Conservation (phyloP, 2,797 vertebrate genomes). For the Dermochelys coriacea region DNA sequence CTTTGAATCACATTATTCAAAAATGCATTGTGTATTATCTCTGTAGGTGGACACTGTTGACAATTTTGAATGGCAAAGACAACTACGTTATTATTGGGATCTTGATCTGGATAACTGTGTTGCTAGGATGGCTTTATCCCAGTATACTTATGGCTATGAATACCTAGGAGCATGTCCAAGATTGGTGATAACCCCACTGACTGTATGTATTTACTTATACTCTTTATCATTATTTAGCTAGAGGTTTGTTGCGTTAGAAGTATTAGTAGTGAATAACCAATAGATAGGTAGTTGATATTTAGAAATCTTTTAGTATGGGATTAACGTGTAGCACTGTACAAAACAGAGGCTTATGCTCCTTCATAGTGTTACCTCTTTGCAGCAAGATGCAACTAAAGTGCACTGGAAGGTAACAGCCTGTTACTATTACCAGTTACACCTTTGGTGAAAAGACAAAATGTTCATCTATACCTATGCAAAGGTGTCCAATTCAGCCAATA, state of each 20-base stretch:
- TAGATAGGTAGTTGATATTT: not conserved
- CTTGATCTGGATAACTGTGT: constrained; percentile 88
- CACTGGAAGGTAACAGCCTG: not conserved
- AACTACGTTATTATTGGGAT: constrained; percentile 91
- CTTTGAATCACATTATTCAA: not conserved
- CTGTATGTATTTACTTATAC: constrained; percentile 77
- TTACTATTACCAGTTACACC: not conserved
- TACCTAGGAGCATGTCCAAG: constrained; percentile 91
- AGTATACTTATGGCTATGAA: constrained; percentile 90
- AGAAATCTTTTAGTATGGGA: not conserved
- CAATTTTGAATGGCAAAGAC: constrained; percentile 92
- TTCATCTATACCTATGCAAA: not conserved
- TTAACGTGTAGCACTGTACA: not conserved
- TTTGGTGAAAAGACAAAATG: not conserved
- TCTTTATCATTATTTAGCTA: not conserved
- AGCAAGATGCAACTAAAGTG: not conserved
- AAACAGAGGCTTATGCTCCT: not conserved
- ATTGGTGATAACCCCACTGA: constrained; percentile 92
- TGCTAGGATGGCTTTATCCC: constrained; percentile 90
- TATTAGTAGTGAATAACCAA: not conserved
- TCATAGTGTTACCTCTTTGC: not conserved
- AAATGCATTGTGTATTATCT: not conserved
- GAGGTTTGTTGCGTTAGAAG: not conserved
- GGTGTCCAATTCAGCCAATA: not conserved
- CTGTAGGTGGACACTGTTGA: constrained; percentile 82